These are phyloP conservation scores for Pandion haliaetus DNA, from an alignment of 2,113 vertebrate species.

Conservation along the genomic window DNA sequence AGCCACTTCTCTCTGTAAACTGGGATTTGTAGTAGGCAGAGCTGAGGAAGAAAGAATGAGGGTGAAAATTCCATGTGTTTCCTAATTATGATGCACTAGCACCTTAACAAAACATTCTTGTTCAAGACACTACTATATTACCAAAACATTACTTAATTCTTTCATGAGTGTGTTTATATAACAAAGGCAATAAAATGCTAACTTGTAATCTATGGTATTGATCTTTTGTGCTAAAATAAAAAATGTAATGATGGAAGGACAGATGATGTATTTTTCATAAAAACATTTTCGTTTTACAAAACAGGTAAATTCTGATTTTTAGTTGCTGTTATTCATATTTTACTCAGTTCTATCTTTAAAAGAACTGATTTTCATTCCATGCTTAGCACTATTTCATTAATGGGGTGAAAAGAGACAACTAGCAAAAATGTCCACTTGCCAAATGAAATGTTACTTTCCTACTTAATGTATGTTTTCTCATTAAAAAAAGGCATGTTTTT, in stretches of 20 bases:
- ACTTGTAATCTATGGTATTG: neutral
- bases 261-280: neutral
- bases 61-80: neutral
- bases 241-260: neutral
- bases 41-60: neutral
- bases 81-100: neutral
- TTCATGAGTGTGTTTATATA: neutral
- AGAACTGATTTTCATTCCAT: neutral
- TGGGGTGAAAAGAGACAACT: neutral
- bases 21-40: neutral
- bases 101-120: neutral
- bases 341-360: neutral
- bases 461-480: neutral
- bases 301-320: neutral
- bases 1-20: neutral
- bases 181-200: neutral
- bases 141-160: neutral
- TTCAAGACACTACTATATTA: neutral
- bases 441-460: neutral
- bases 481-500: neutral
- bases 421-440: neutral
- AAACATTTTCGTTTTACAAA: neutral
- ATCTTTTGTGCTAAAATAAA: neutral
- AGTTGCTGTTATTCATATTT: neutral
- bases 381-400: neutral